Conservation (phyloP, 1,140 invertebrate genomes). For the Ptiloglossa arizonensis region DNA sequence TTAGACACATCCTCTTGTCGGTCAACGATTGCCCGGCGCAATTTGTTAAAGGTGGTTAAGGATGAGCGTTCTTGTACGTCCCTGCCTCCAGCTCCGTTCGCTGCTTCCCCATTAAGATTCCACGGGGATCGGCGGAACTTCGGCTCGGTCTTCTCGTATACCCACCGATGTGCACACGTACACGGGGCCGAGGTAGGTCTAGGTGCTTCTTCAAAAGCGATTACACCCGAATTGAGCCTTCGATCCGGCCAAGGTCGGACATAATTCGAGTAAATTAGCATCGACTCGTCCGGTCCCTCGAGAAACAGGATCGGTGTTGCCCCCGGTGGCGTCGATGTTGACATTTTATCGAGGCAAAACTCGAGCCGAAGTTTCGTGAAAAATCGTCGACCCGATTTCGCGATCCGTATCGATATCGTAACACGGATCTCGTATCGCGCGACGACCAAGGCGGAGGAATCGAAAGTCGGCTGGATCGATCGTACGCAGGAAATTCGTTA, state of each 20-base stretch:
- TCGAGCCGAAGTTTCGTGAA: background rate
- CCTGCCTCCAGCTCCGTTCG: slow-evolving; percentile 32
- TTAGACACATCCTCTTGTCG: slow-evolving; percentile 55
- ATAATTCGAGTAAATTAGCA: slow-evolving; percentile 64
- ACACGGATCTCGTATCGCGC: no score
- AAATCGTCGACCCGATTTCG: background rate
- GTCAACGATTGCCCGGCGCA: slow-evolving; percentile 64
- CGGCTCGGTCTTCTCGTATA: slow-evolving; percentile 49
- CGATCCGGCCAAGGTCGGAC: slow-evolving; percentile 56
- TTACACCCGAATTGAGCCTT: slow-evolving; percentile 62
- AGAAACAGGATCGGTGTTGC: slow-evolving; percentile 2
- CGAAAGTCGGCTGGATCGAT: background rate
- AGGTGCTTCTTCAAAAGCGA: slow-evolving; percentile 63
- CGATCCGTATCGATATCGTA: background rate
- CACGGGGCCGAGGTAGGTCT: slow-evolving; percentile 50
- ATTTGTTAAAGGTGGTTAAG: slow-evolving; percentile 70
- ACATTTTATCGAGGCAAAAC: background rate
- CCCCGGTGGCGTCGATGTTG: slow-evolving; percentile 13
- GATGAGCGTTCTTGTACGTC: slow-evolving; percentile 65
- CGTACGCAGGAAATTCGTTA: background rate
- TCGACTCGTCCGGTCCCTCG: slow-evolving; percentile 29
- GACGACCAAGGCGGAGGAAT: no score
- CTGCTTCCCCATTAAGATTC: slow-evolving; percentile 70
- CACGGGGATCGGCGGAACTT: slow-evolving; percentile 69
- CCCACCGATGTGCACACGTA: slow-evolving; percentile 30